phyloP scores from a whole-genome alignment of 2,113 vertebrate genomes.

The Poecile atricapillus region DNA sequence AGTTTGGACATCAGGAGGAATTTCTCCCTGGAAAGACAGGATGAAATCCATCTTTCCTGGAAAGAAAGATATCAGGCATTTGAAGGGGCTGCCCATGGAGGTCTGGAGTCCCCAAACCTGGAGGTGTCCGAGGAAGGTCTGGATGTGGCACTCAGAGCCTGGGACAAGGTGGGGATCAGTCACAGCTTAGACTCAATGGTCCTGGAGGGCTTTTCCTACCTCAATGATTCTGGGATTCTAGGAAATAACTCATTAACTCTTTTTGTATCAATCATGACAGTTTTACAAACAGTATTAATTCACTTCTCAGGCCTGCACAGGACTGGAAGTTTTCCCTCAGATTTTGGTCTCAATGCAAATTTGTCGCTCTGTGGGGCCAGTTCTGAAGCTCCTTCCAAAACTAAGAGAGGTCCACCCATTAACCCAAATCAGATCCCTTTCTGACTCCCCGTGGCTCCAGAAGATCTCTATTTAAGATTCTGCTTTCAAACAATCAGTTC shows the following conservation, averaged over 20 bases:
- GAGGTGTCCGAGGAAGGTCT: not conserved
- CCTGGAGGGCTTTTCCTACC: not conserved
- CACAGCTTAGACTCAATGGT: accelerated
- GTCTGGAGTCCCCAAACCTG: not conserved
- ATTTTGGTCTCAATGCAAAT: not conserved
- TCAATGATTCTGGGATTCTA: not conserved
- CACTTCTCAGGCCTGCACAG: not conserved
- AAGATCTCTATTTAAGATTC: not conserved
- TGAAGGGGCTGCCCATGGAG: not conserved
- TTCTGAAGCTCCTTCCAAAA: not conserved
- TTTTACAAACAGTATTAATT: not conserved
- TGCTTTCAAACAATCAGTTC: not conserved
- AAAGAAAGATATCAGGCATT: not conserved
- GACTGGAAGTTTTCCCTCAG: not conserved
- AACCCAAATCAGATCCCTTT: not conserved
- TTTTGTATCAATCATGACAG: not conserved
- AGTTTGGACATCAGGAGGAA: not conserved
- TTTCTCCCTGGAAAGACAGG: not conserved
- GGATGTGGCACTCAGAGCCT: not conserved
- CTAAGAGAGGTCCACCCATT: not conserved
- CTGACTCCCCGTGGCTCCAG: not conserved
- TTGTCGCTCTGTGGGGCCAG: not conserved
- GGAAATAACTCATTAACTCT: not conserved
- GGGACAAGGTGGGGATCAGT: accelerated
- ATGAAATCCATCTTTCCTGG: too few relatives aligned